These are phyloP conservation scores for Murina feae DNA, from an alignment of 2,113 vertebrate genomes.

Conservation along the genomic window DNA sequence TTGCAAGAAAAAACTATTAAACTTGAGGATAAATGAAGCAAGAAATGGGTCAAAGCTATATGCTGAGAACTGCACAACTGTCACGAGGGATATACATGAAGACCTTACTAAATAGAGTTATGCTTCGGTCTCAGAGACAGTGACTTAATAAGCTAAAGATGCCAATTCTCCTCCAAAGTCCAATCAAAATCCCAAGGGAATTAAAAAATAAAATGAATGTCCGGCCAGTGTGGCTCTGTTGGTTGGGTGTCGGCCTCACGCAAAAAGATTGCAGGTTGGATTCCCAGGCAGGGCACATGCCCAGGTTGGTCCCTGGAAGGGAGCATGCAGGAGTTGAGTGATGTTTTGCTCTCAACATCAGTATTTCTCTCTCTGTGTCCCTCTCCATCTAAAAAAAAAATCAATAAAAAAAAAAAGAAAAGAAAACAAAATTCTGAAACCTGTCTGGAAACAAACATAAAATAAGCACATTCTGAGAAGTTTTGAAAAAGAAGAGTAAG, in stretches of 20 bases:
- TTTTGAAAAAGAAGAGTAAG: neutral
- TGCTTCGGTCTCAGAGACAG: neutral
- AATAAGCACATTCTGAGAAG: neutral
- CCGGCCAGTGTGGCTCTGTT: neutral
- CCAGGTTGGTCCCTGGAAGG: neutral
- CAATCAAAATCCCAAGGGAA: neutral
- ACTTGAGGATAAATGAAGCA: neutral
- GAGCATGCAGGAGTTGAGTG: neutral
- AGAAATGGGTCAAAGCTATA: neutral
- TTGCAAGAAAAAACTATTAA: neutral
- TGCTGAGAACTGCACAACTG: neutral
- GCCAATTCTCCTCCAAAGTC: neutral
- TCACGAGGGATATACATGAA: neutral
- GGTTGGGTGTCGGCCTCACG: rapidly evolving
- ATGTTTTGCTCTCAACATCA: neutral
- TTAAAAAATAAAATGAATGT: neutral
- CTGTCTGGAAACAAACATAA: neutral
- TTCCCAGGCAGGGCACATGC: neutral
- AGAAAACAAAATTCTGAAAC: neutral
- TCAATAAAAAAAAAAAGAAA: neutral
- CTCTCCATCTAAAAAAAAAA: neutral
- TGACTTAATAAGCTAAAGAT: neutral
- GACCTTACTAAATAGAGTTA: neutral
- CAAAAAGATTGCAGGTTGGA: neutral
- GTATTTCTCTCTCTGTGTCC: neutral